Evolutionary conservation across 2,797 vertebrate genomes (phyloP), one percentile per base, ranked within the genome.

Genomic region (Gallinago stenura): DNA sequence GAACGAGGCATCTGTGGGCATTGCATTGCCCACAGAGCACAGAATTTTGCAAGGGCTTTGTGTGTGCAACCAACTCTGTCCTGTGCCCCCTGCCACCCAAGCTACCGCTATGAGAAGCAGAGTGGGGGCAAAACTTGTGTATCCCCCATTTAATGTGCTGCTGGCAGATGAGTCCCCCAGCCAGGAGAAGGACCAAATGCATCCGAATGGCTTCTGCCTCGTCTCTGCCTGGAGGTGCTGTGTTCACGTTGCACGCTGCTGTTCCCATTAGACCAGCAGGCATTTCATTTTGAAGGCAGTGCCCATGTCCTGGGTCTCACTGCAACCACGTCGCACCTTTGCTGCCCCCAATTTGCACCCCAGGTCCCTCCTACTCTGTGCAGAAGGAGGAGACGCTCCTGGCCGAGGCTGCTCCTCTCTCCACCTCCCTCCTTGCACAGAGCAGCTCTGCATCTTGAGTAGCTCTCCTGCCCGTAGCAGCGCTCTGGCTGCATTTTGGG

Each of bases 391-490:
- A 77, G 46, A 50, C 60, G 54, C 17, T 81, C 21, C 64, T 43
- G 37, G 43, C 60, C 91, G 68, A 71, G 41, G 25, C 35, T 48
- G 15, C 25, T 87, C 12, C 26, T 72, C 28, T 68, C 66, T 81
- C 57, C 13, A 8, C 15, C 20, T 39, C 28, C 8, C 12, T 88
- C 20, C 21, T 73, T 0, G 0, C 37, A 24, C 33, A 43, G 20
- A 51, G 26, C 25, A 68, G 33, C 86, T 86, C 83, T 81, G 41
- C 50, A 21, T 64, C 25, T 33, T 28, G 45, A 50, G 19, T n/a
- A 41, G 35, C 53, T 46, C 0, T 3, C 26, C 26, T 87, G 16
- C 46, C 37, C 1, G 1, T 37, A 65, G 71, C 0, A 0, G 22
- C 0, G 2, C 48, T 70, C 43, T 1, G 1, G 35, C 35, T 65